phyloP scores from a whole-genome alignment of 2,888 invertebrate genomes.

The Drosophila emarginata region DNA sequence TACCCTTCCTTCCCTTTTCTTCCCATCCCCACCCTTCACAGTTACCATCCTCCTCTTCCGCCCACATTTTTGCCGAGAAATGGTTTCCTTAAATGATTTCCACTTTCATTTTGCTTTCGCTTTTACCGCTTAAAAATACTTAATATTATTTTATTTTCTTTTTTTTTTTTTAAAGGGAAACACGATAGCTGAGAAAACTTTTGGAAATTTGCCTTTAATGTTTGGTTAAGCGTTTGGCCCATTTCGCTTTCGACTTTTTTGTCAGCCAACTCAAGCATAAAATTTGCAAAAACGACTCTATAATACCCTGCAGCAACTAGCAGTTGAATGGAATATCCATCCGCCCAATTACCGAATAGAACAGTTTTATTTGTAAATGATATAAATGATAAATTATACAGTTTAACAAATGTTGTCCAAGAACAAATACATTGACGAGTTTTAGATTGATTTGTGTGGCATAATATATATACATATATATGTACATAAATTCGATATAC shows the following conservation, averaged over 20 bases:
- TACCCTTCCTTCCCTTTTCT: too few relatives aligned
- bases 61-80: background rate
- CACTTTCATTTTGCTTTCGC: conserved; percentile 1
- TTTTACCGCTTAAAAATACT: background rate
- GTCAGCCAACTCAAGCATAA: conserved; percentile 1
- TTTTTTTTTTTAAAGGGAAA: conserved; percentile 4
- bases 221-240: conserved; percentile 9
- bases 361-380: too few relatives aligned
- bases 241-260: conserved; percentile 2
- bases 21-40: background rate
- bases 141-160: conserved; percentile 1
- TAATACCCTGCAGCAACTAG: background rate
- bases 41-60: background rate
- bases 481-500: too few relatives aligned
- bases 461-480: too few relatives aligned
- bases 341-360: too few relatives aligned
- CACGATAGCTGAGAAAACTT: conserved; percentile 1
- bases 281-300: background rate
- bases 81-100: conserved; percentile 13
- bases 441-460: background rate
- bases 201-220: conserved; percentile 10
- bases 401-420: too few relatives aligned
- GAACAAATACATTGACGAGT: too few relatives aligned
- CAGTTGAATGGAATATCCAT: too few relatives aligned
- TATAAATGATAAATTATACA: too few relatives aligned